A percentile compares a stretch with the other conserved stretches of the same genome.
phyloP scores from a whole-genome alignment of 2,888 invertebrate species.

The Caenorhabditis sp. region DNA sequence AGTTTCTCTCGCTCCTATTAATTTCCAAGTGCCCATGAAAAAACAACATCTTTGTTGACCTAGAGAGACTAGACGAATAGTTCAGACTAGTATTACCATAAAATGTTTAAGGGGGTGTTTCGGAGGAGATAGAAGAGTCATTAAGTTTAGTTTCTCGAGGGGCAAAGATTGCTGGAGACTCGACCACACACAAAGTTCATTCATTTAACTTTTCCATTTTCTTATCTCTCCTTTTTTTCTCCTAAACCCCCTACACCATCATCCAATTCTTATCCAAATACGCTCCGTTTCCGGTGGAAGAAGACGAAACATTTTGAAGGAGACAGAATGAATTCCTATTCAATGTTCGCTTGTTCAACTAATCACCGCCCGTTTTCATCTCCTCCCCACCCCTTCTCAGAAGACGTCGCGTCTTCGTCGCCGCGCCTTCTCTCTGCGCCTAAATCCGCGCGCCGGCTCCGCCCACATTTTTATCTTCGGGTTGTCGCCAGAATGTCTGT shows the following conservation, averaged over 20 bases:
- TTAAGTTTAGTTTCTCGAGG: conserved; percentile 46
- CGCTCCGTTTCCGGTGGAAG: conserved; percentile 36
- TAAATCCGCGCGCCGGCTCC: conserved; percentile 51
- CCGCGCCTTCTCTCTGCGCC: conserved; percentile 15
- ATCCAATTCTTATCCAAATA: conserved; percentile 34
- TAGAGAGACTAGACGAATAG: conserved; percentile 1
- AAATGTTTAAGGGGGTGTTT: conserved; percentile 9
- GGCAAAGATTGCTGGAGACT: conserved; percentile 39
- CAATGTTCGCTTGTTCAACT: conserved; percentile 62
- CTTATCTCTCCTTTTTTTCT: neutral
- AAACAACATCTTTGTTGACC: neutral
- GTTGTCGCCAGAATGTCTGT: conserved; percentile 44
- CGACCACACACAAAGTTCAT: neutral
- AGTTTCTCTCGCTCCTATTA: conserved; percentile 6
- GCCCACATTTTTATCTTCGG: conserved; percentile 37
- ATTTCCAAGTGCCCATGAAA: no score
- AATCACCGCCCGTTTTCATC: conserved; percentile 55
- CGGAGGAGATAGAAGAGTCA: conserved; percentile 19
- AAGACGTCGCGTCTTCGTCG: neutral
- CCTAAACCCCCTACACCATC: neutral
- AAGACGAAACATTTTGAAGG: neutral
- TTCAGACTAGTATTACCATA: conserved; percentile 23
- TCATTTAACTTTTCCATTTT: conserved; percentile 11
- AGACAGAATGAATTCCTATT: conserved; percentile 16
- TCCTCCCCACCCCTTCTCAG: neutral